Base-by-base conservation (phyloP, 2,113 vertebrate species). In the Hirundichthys speculiger region DNA sequence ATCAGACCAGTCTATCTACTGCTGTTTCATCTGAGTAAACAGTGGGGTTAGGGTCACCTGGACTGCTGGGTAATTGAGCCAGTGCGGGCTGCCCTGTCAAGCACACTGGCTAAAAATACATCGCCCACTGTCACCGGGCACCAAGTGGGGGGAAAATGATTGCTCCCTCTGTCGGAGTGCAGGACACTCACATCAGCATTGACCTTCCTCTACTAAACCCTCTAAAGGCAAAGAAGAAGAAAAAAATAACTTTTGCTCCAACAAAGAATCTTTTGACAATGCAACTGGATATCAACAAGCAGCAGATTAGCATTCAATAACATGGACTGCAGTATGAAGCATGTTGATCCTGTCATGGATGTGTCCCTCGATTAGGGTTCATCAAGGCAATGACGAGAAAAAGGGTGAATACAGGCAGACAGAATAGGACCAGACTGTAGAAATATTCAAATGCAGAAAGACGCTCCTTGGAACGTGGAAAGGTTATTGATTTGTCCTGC, bases 401-500 rank as follows among this genome's bases (percentile, higher is more conserved):
- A 46, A 62, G 76, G 30, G 64, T 48, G 74, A 75, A 84, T 64
- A 55, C 76, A 64, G 56, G 30, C 76, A 20, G 70, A 68, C 77
- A 64, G 77, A 77, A 78, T 45, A 54, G 67, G 74, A 71, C 55
- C 5, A 45, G 80, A 21, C 39, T 59, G 83, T 58, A 67, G 64
- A 82, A 79, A 86, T 82, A 77, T 77, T 59, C 54, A 42, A 84
- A 83, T 73, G 82, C 85, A 82, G 69, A 80, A 84, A 87, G 90
- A 89, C 77, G 70, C 82, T 87, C 77, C 83, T 85, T 88, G 88
- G 89, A 88, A 93, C 85, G 90, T 91, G 95, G 90, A 95, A 95
- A 96, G 97, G 95, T 98, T 99, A 98, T 98, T 98, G 97, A 96
- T 98, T 96, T 94, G 95, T 96, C 94, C 94, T 94, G 95, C 96